Evolutionary conservation across 1,140 invertebrate genomes (phyloP).

Genomic region (Rhizoglyphus robini): DNA sequence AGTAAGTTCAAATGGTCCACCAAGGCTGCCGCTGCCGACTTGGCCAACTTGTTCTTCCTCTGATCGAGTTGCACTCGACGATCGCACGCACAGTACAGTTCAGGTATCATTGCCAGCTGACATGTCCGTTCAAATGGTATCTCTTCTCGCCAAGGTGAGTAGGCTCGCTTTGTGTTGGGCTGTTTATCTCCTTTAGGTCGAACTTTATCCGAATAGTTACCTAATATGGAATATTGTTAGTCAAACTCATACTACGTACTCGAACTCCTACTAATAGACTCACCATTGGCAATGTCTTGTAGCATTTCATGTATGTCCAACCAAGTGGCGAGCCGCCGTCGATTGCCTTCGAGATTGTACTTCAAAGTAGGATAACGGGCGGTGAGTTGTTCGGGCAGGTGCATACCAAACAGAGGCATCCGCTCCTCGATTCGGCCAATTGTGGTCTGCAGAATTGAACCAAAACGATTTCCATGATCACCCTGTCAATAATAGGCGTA

Average conservation of each 20-base stretch:
- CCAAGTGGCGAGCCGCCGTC: conserved; percentile 22
- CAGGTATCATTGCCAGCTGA: conserved; percentile 14
- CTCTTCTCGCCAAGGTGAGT: conserved; percentile 16
- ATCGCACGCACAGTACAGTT: conserved; percentile 20
- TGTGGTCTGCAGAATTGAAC: conserved; percentile 26
- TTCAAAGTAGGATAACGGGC: conserved; percentile 23
- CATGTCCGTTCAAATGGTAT: conserved; percentile 20
- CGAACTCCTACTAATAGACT: background rate
- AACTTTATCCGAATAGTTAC: conserved; percentile 11
- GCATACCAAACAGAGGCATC: conserved; percentile 30
- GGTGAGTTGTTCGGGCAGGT: conserved; percentile 25
- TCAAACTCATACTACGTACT: background rate
- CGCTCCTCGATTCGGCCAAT: conserved; percentile 30
- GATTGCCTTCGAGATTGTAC: conserved; percentile 16
- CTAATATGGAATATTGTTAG: conserved; percentile 5
- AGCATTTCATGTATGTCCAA: conserved; percentile 29
- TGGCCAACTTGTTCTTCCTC: background rate
- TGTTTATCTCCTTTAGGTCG: background rate
- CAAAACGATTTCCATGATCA: conserved; percentile 22
- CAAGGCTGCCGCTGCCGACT: background rate
- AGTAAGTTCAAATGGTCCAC: background rate
- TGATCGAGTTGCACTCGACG: background rate
- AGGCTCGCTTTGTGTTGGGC: background rate
- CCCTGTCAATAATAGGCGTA: conserved; percentile 50
- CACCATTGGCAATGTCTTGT: conserved; percentile 26